Evolutionary conservation across 2,888 invertebrate genomes (phyloP).

Genomic region (Drosophila picticornis): DNA sequence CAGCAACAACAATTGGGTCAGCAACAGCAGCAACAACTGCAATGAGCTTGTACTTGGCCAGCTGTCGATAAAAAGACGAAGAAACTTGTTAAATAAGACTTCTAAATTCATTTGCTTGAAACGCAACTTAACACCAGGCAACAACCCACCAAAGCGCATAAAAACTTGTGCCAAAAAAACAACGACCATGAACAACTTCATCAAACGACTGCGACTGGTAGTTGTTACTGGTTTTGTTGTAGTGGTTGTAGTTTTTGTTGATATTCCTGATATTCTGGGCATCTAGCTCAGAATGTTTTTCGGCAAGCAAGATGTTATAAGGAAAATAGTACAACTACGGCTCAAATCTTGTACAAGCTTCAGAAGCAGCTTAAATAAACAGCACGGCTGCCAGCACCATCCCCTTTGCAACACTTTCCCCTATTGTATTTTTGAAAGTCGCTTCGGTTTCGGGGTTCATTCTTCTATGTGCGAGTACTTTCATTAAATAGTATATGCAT

Average conservation of each 20-base stretch:
- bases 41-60: constrained; percentile 57
- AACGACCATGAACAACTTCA: constrained; percentile 68
- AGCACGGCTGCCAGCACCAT: constrained; percentile 31
- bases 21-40: constrained; percentile 28
- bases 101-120: constrained; percentile 75
- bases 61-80: constrained; percentile 64
- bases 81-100: constrained; percentile 80
- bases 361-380: constrained; percentile 69
- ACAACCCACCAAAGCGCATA: constrained; percentile 46
- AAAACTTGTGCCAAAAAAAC: constrained; percentile 44
- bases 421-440: constrained; percentile 25
- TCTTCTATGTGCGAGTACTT: constrained; percentile 53
- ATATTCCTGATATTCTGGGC: constrained; percentile 40
- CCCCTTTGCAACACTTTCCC: constrained; percentile 70
- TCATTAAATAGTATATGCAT: constrained; percentile 74
- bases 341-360: constrained; percentile 56
- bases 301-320: constrained; percentile 55
- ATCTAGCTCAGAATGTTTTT: constrained; percentile 60
- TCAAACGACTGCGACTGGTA: constrained; percentile 64
- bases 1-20: constrained; percentile 24
- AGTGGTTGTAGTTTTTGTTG: constrained; percentile 43
- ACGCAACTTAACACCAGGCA: constrained; percentile 76
- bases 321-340: constrained; percentile 58
- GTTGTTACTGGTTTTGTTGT: constrained; percentile 32
- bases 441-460: constrained; percentile 45